Evolutionary conservation across 2,113 vertebrate genomes (phyloP), one percentile per base, ranked within the genome.

Genomic region (Oreamnos americanus): DNA sequence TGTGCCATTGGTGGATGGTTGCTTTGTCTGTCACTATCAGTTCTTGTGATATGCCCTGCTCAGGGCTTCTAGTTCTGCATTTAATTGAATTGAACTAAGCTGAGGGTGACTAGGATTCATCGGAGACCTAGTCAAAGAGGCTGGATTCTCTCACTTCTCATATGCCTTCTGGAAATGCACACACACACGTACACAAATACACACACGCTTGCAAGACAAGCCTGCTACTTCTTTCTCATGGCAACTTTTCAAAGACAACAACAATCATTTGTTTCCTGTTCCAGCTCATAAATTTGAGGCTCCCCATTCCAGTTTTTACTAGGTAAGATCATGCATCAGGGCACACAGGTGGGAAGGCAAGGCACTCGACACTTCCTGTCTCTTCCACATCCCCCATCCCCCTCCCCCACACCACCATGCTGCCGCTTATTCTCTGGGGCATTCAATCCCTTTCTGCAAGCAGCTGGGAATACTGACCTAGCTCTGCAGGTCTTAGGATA

Each of bases 341-440:
- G 21, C 23, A 10, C 45, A 25, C 21, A 26, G 88, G 39, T 12
- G 30, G 45, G 13, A 26, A 62, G 19, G 9, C 3, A 30, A 79
- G 4, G 1, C 13, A 21, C 19, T 26, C 0, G 0, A 10, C 2
- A 15, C 71, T 19, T 39, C 74, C 74, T 39, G 15, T 26, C 6
- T 85, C 67, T 53, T 47, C 62, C 25, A 10, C 43, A 5, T 7
- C 21, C 3, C 30, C 33, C 33, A 3, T 23, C n/a, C n/a, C 19
- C 19, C 19, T 71, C 4, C 12, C 17, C 3, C 0, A 13, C 6
- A 6, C 36, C 33, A 51, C 5, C 10, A 6, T 0, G 9, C 6
- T 58, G 4, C 43, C 11, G 2, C 36, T 76, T 14, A 15, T 26
- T 43, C 47, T 76, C 55, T 49, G 8, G 15, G 9, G 39, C 5